Evolutionary conservation across 2,113 vertebrate species (phyloP), one percentile per base, ranked within the genome.

Genomic region (Varanus komodoensis): DNA sequence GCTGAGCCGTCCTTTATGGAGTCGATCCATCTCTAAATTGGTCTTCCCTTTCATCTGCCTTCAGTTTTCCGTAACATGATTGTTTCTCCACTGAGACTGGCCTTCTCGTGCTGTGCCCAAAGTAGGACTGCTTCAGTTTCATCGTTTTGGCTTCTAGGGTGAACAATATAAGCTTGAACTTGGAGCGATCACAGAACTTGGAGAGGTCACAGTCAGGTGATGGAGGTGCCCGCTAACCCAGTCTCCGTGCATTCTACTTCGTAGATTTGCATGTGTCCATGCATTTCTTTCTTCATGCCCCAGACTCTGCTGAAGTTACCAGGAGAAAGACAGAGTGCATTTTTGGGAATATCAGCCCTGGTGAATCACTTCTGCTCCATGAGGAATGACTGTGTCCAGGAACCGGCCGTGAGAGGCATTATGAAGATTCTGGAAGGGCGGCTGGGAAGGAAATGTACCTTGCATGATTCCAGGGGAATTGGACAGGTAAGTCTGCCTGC

Each of bases 341-440:
- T 98, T 89, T 94, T 99, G 68, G 96, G 95, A 67, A 88, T 97
- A 82, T 98, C 98, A 1, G 96, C 98, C 80, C 95, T 99, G 44
- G 79, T 97, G 44, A 94, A 98, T 82, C 96, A 96, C 50, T 93
- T 98, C 93, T 99, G 98, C 89, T 96, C 92, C 48, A 92, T 48
- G 87, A 90, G 78, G 0, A 81, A n/a, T 12, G 93, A 95, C 67
- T 99, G 98, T 81, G 93, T 38, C 54, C 86, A 32, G 8, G 91
- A 97, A 5, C 95, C 97, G 64, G 97, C 97, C n/a, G 96, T 98
- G n/a, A 91, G 97, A 93, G 93, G 85, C 44, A 94, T 98, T 8
- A 84, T 98, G 86, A 94, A 87, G 8, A 93, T 89, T 34, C 96
- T 99, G 23, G 95, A 96, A 87, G 95, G 95, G 25, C 94, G 91